These are phyloP conservation scores for Tinea trinotella DNA, from an alignment of 2,888 invertebrate species.

Conservation along the genomic window DNA sequence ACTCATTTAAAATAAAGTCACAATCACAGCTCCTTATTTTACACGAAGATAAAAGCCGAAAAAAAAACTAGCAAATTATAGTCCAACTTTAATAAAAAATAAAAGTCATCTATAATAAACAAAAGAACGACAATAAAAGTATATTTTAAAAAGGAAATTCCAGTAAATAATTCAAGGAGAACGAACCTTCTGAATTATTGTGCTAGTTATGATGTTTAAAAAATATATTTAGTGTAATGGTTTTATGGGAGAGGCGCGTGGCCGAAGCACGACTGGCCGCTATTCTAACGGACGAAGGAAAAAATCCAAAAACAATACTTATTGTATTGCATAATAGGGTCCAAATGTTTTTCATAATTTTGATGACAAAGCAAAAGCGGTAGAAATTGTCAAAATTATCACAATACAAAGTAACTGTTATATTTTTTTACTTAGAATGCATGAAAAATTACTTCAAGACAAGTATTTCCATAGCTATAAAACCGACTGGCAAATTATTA, in stretches of 20 bases:
- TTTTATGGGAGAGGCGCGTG: constrained; percentile 54
- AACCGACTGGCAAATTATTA: too few relatives aligned
- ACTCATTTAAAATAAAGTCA: too few relatives aligned
- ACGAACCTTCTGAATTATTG: constrained; percentile 55
- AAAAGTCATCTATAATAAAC: not conserved
- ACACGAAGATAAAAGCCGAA: too few relatives aligned
- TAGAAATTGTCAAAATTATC: constrained; percentile 1
- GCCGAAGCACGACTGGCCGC: constrained; percentile 42
- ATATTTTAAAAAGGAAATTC: not conserved
- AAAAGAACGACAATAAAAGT: constrained; percentile 9
- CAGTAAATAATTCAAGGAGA: constrained; percentile 19
- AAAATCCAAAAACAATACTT: constrained; percentile 3
- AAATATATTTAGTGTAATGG: constrained; percentile 37
- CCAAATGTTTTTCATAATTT: constrained; percentile 1
- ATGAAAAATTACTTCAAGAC: not conserved
- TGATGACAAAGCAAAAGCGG: constrained; percentile 6
- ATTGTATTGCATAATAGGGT: constrained; percentile 6
- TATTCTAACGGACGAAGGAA: constrained; percentile 16
- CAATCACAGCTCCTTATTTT: too few relatives aligned
- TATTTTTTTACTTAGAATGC: not conserved
- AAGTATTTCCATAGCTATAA: not conserved
- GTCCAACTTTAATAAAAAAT: not conserved
- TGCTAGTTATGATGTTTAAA: constrained; percentile 23
- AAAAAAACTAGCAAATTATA: not conserved
- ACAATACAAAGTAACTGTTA: not conserved